A percentile compares a stretch with the other conserved stretches of the same genome.
These are phyloP conservation scores for Chitala chitala DNA, from an alignment of 2,113 vertebrate species.

Conservation along the genomic window DNA sequence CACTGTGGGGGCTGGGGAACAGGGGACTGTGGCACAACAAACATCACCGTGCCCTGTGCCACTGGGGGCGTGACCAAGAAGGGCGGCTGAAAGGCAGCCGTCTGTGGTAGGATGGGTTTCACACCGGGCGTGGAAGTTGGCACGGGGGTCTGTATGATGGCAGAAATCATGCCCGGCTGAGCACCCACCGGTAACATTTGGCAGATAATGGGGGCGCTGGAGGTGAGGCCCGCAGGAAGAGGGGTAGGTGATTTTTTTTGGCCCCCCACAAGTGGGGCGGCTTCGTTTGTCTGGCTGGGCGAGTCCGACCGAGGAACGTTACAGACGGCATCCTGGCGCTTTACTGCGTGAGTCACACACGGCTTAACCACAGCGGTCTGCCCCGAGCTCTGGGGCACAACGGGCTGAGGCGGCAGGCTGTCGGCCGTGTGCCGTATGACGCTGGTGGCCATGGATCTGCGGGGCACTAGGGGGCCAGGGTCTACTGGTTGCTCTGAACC, in stretches of 20 bases:
- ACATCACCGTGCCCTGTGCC: constrained; percentile 87
- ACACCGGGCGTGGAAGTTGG: constrained; percentile 52
- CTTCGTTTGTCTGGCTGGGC: constrained; percentile 24
- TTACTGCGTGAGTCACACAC: constrained; percentile 32
- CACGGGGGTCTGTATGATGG: constrained; percentile 73
- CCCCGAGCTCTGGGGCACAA: constrained; percentile 48
- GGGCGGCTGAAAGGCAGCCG: constrained; percentile 61
- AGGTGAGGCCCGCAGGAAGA: constrained; percentile 57
- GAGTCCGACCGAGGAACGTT: constrained; percentile 30
- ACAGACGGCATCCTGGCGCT: constrained; percentile 40
- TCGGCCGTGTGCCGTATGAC: constrained; percentile 85
- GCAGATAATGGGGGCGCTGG: constrained; percentile 79
- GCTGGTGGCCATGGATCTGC: constrained; percentile 78
- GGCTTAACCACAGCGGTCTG: constrained; percentile 20
- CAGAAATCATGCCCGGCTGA: constrained; percentile 73
- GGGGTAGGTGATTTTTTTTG: constrained; percentile 37
- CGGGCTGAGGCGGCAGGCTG: constrained; percentile 57
- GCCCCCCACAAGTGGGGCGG: constrained; percentile 40
- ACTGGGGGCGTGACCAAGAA: constrained; percentile 76
- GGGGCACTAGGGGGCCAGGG: constrained; percentile 42
- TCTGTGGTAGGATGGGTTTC: constrained; percentile 72
- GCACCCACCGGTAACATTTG: constrained; percentile 84
- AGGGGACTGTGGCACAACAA: constrained; percentile 80
- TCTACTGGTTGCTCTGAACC: constrained; percentile 40
- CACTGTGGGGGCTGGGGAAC: constrained; percentile 62